Base-by-base conservation (phyloP, 1,140 invertebrate genomes). In the Leptinotarsa defecta region DNA sequence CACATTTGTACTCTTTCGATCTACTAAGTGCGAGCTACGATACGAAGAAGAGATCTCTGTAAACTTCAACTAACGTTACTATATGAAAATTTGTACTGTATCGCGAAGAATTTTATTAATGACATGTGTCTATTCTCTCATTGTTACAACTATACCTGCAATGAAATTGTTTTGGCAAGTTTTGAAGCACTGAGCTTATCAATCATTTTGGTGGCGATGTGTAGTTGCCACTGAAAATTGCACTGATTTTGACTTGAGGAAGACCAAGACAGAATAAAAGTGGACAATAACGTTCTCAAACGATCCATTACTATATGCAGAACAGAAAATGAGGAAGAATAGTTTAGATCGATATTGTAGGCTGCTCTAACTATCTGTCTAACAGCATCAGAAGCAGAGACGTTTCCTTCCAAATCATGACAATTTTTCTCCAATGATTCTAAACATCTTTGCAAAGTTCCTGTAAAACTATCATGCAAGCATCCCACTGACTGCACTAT, bases 301-400 rank as follows among this genome's bases (percentile, higher is more conserved):
- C 93, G 91, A 82, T 96, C 94, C 78, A 95, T 87, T 71, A 96
- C 89, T 0, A 90, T 89, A 74, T 92, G 87, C 19, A 96, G 87
- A 67, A 95, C 86, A 0, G 93, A 94, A 73, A 93, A 93, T 49
- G 93, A 93, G 24, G 92, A 90, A 63, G 91, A 90, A 43, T 93
- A 90, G 78, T 92, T 92, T n/a, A 96, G 88, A 84, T 96, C 92
- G n/a, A 96, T 91, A 76, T 92, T 91, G 76, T 95, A 93, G 4
- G 95, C 94, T 24, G 93, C 93, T 74, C 91, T 92, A 63, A 96
- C 85, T 80, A 96, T 94, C 89, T 94, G 92, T 81, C 93, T 92
- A 22, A 96, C 87, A 3, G 95, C 94, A 82, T 93, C 91, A 67
- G 92, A 94, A 13, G 94, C 94, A 49, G 90, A 84, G n/a, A 90